Base-by-base conservation (phyloP, 1,140 invertebrate species). In the Ctenoplectra terminalis region DNA sequence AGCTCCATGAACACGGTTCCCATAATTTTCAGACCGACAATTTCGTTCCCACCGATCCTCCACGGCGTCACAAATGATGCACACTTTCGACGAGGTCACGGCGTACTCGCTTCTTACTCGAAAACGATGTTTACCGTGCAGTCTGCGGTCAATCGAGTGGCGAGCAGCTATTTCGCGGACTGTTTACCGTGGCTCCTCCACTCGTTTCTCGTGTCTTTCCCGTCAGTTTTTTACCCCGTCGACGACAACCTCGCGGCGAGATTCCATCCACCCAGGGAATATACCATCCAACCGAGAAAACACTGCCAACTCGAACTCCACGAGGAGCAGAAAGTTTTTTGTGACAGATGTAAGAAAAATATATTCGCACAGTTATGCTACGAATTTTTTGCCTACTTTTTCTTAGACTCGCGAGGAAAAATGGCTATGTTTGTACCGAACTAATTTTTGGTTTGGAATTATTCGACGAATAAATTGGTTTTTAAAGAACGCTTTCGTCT, bases 101-200 rank as follows among this genome's bases (percentile, higher is more conserved):
- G 37, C 23, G 17, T 13, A 40, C n/a, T n/a, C n/a, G n/a, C n/a
- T n/a, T n/a, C n/a, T n/a, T n/a, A n/a, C n/a, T n/a, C n/a, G 43
- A 23, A 78, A 79, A 73, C 75, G 54, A 69, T 48, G 71, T 61
- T 48, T 63, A 48, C 20, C 64, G 23, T 64, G 50, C 40, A 80
- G 34, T 46, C 67, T 43, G 80, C 71, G 80, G 81, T 84, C 81
- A 72, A 31, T 43, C 56, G 69, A 74, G 67, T 50, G 60, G 37
- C 72, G 43, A 40, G 11, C 31, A 48, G 56, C 83, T 66, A 85
- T 84, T 74, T 81, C 63, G 82, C 43, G 61, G 56, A 85, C 83
- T 64, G 83, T 67, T 81, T 81, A 69, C 61, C 83, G 43, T 37
- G 26, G 58, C 58, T 46, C 23, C 74, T 69, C 67, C 71, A 48